Conservation (phyloP, 2,113 vertebrate species). For the Corvus moneduloides region DNA sequence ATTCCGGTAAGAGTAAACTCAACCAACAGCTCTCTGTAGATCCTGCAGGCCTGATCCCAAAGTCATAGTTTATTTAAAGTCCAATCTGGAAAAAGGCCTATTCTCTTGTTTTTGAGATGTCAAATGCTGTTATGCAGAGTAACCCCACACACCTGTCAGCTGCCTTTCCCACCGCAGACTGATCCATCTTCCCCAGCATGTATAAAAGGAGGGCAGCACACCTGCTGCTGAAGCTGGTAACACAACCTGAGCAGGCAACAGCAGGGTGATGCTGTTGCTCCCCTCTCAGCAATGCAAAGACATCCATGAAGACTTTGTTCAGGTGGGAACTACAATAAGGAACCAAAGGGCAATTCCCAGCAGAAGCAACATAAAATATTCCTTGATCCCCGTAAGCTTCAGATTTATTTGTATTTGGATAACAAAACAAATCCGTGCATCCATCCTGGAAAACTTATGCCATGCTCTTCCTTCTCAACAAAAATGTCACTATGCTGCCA, state of each 20-base stretch:
- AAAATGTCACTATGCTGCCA: not conserved
- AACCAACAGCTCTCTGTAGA: not conserved
- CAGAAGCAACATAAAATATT: not conserved
- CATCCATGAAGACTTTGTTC: not conserved
- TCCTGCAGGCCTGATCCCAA: not conserved
- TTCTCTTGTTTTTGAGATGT: not conserved
- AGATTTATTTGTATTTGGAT: constrained; percentile 9
- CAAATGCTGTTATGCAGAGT: not conserved
- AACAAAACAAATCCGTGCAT: not conserved
- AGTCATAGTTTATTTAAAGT: not conserved
- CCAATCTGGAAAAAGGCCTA: not conserved
- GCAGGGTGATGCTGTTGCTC: not conserved
- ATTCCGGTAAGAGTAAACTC: not conserved
- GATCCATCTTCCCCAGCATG: not conserved
- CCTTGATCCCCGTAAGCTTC: not conserved
- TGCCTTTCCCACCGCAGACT: not conserved
- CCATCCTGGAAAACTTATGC: constrained; percentile 1
- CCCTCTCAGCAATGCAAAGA: not conserved
- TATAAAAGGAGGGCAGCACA: not conserved
- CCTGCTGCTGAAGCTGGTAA: not conserved
- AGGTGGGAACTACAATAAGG: not conserved
- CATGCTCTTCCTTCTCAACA: not conserved
- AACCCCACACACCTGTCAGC: not conserved
- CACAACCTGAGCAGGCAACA: not conserved
- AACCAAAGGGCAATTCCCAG: not conserved